Percentiles rank a stretch among this genome's conserved stretches.
Evolutionary conservation across 1,140 invertebrate species (phyloP).

Genomic region (Eurosta solidaginis): DNA sequence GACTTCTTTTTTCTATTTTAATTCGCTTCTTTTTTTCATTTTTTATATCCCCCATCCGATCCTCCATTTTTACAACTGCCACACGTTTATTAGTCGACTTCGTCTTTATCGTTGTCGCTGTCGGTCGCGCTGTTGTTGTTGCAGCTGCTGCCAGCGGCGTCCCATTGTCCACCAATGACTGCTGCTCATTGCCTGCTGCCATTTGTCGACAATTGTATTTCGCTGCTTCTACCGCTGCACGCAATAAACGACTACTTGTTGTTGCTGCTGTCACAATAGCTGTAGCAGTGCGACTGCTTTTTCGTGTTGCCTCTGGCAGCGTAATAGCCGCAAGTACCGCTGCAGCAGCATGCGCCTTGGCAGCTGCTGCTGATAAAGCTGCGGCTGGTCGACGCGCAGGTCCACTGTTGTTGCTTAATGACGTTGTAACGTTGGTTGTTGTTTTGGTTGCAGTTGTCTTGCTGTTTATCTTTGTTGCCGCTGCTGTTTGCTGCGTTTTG

Average conservation of each 20-base stretch:
- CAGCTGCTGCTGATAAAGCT: neutral
- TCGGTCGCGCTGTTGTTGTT: neutral
- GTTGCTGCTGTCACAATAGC: constrained; percentile 54
- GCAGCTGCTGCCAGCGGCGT: neutral
- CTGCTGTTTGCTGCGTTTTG: neutral
- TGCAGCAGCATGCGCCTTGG: neutral
- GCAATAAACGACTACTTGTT: constrained; percentile 49
- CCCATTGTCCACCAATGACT: neutral
- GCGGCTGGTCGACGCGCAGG: neutral
- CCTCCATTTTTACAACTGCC: constrained; percentile 50
- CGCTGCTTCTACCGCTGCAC: constrained; percentile 40
- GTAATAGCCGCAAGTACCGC: constrained; percentile 35
- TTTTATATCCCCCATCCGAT: constrained; percentile 54
- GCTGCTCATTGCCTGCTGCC: neutral
- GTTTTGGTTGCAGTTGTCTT: neutral
- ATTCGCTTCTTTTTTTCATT: constrained; percentile 34
- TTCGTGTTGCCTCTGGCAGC: constrained; percentile 44
- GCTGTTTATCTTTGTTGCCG: neutral
- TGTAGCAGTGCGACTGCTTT: constrained; percentile 52
- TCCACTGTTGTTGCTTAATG: neutral
- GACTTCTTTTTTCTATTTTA: constrained; percentile 51
- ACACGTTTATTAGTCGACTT: constrained; percentile 3
- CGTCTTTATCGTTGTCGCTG: neutral
- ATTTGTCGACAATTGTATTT: constrained; percentile 31
- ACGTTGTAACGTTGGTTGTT: too few relatives aligned